Percentiles rank a stretch among this genome's conserved stretches.
Conservation (phyloP, 2,888 invertebrate genomes). For the Archips xylosteana region DNA sequence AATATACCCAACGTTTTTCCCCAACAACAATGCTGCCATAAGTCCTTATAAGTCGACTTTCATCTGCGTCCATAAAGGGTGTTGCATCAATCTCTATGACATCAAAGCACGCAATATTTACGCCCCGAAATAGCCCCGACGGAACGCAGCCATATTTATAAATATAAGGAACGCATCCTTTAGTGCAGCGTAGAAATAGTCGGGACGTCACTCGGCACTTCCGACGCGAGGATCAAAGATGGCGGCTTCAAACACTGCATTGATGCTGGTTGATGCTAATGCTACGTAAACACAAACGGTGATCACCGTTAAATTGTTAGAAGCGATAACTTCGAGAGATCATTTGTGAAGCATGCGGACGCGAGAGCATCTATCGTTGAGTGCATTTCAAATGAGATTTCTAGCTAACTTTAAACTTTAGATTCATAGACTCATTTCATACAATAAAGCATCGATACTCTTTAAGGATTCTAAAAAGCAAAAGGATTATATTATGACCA, state of each 20-base stretch:
- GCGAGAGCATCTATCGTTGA: background rate
- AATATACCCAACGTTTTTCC: constrained; percentile 23
- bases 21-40: constrained; percentile 21
- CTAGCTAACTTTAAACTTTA: background rate
- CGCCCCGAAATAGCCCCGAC: constrained; percentile 28
- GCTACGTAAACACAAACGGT: constrained; percentile 17
- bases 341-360: background rate
- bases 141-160: constrained; percentile 34
- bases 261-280: constrained; percentile 20
- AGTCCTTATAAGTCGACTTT: constrained; percentile 36
- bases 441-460: background rate
- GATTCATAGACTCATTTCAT: background rate
- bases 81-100: constrained; percentile 35
- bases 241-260: constrained; percentile 26
- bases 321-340: constrained; percentile 7
- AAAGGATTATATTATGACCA: too few relatives aligned
- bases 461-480: too few relatives aligned
- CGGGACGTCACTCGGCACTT: constrained; percentile 35
- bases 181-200: constrained; percentile 35
- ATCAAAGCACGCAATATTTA: constrained; percentile 43
- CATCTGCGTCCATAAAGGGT: constrained; percentile 34
- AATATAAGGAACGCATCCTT: constrained; percentile 40
- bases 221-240: constrained; percentile 38
- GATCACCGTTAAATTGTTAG: constrained; percentile 12
- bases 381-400: constrained; percentile 1